Conservation (phyloP, 2,888 invertebrate species). For the Dusona sp. region DNA sequence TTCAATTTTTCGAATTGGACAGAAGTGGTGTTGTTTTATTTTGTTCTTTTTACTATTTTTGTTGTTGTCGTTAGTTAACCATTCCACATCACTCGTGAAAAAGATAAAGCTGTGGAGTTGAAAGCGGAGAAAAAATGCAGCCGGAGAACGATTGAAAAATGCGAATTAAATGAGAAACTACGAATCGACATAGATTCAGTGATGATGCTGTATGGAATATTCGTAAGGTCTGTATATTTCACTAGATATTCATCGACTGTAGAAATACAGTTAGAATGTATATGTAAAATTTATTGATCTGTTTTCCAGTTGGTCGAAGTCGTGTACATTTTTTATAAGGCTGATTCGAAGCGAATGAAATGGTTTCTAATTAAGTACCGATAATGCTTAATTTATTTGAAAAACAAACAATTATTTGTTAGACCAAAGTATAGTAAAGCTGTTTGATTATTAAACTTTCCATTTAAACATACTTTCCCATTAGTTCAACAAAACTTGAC, state of each 20-base stretch:
- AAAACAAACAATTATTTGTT: background rate
- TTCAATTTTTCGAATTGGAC: background rate
- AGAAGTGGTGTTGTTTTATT: background rate
- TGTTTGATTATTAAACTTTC: background rate
- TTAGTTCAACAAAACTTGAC: background rate
- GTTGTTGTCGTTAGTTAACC: background rate
- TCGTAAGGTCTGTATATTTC: conserved; percentile 52
- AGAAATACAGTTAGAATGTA: conserved; percentile 7
- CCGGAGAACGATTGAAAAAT: conserved; percentile 18
- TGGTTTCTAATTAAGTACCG: background rate
- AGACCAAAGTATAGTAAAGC: background rate
- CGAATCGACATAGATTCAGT: conserved; percentile 29
- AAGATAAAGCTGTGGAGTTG: background rate
- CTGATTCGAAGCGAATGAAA: background rate
- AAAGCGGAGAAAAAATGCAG: background rate
- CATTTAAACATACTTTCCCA: background rate
- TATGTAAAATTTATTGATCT: conserved; percentile 25
- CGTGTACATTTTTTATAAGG: background rate
- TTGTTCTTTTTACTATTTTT: background rate
- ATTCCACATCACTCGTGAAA: background rate
- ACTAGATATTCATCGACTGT: conserved; percentile 4
- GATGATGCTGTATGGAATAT: conserved; percentile 56
- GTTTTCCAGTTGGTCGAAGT: conserved; percentile 12
- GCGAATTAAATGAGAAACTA: conserved; percentile 31
- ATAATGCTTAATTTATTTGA: background rate